phyloP scores from a whole-genome alignment of 2,888 invertebrate species.

The Eilema griseolum region DNA sequence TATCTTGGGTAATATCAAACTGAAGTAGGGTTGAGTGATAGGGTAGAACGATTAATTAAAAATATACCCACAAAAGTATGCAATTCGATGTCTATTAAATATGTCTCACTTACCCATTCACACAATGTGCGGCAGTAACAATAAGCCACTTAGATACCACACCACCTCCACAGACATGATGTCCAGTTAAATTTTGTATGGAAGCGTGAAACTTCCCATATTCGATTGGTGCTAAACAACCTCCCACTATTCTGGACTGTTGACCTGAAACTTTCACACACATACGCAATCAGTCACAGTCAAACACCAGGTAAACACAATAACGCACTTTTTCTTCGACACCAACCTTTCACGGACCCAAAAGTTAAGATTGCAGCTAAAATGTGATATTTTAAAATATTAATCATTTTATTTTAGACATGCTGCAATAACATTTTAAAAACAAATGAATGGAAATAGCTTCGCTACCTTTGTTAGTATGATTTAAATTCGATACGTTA shows the following conservation, averaged over 20 bases:
- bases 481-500: slow-evolving; percentile 2
- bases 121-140: slow-evolving; percentile 79
- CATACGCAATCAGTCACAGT: not conserved
- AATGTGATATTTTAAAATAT: slow-evolving; percentile 3
- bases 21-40: too few species aligned
- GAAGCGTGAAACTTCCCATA: slow-evolving; percentile 76
- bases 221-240: slow-evolving; percentile 63
- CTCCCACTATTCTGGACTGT: slow-evolving; percentile 70
- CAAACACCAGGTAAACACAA: not conserved
- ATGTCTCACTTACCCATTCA: slow-evolving; percentile 62
- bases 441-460: slow-evolving; percentile 23
- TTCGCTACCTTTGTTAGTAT: slow-evolving; percentile 14
- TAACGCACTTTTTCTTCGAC: not conserved
- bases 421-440: slow-evolving; percentile 17
- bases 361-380: slow-evolving; percentile 20
- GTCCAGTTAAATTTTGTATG: slow-evolving; percentile 72
- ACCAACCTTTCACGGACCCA: slow-evolving; percentile 26
- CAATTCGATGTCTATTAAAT: not conserved
- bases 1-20: too few species aligned
- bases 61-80: too few species aligned
- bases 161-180: slow-evolving; percentile 80
- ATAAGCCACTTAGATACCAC: slow-evolving; percentile 70
- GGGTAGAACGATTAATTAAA: too few species aligned
- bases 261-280: slow-evolving; percentile 53
- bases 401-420: slow-evolving; percentile 24